Evolutionary conservation across 2,797 vertebrate genomes (phyloP), one percentile per base, ranked within the genome.

Genomic region (Thunnus albacares): DNA sequence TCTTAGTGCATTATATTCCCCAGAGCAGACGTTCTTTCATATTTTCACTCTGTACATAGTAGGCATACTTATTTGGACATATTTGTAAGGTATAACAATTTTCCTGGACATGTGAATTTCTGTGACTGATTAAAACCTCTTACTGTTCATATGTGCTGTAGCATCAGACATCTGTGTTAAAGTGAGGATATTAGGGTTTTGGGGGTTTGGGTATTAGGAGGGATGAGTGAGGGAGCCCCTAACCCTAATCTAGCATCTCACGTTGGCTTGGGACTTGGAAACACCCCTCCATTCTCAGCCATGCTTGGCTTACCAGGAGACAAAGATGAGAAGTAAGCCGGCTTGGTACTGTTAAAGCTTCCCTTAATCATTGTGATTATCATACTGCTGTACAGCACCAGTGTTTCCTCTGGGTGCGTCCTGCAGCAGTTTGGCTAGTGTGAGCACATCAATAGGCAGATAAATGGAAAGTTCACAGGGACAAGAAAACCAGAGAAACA

Each of bases 311-410:
- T 88, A 87, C 81, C 82, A 84, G 59, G 59, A 69, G 75, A 81
- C 83, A 87, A 86, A 87, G 86, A 90, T 87, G 81, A 88, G 71
- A 22, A 28, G 76, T 90, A 90, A 91, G 80, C 81, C 56, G 47
- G 80, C 85, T 87, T 84, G 87, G 49, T 73, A 59, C 69, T 79
- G 57, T 82, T 76, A 84, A 78, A 81, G 81, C 76, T 82, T 79
- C 71, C 72, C 59, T 88, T 91, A 91, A 91, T 91, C 88, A 89
- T 76, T 81, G 73, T 79, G 82, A 89, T 91, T 73, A 88, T 75
- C 81, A 73, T 66, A 59, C 55, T 79, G 80, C 81, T 2, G 58
- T 72, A 49, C 38, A 66, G 66, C 55, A 66, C 10, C 52, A 69
- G 45, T 22, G 65, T 61, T 84, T 81, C 71, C 18, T 81, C 20